phyloP scores from a whole-genome alignment of 2,888 invertebrate species.

The Antheraea yamamai region DNA sequence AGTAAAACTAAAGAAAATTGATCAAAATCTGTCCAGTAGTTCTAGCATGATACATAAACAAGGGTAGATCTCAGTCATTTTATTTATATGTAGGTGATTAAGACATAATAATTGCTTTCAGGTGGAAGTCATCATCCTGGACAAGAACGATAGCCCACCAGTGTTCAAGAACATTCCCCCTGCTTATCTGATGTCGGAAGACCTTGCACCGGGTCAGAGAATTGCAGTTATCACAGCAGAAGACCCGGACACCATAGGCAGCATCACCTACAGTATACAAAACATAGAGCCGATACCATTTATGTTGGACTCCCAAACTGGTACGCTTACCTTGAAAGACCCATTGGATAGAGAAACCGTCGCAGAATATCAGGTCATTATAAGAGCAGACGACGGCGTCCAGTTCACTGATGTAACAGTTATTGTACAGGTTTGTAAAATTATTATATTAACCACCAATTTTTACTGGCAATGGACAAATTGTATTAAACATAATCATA shows the following conservation, averaged over 20 bases:
- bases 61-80: background rate
- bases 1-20: too few species aligned
- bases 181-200: conserved; percentile 91
- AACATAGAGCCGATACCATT: conserved; percentile 86
- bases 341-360: conserved; percentile 92
- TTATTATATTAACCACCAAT: conserved; percentile 47
- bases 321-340: conserved; percentile 88
- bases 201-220: conserved; percentile 90
- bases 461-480: background rate
- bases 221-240: conserved; percentile 90
- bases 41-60: too few species aligned
- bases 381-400: conserved; percentile 94
- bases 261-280: conserved; percentile 87
- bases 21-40: too few species aligned
- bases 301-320: conserved; percentile 86
- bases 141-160: conserved; percentile 98
- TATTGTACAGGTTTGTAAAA: conserved; percentile 87
- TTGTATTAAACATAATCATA: background rate
- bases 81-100: background rate
- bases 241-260: conserved; percentile 93
- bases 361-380: conserved; percentile 88
- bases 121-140: conserved; percentile 92
- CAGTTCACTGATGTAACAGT: conserved; percentile 91
- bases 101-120: conserved; percentile 74
- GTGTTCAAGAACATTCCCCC: conserved; percentile 89